A percentile compares a stretch with the other conserved stretches of the same genome.
These are phyloP conservation scores for Cottus gobio DNA, from an alignment of 2,113 vertebrate species.

Conservation along the genomic window DNA sequence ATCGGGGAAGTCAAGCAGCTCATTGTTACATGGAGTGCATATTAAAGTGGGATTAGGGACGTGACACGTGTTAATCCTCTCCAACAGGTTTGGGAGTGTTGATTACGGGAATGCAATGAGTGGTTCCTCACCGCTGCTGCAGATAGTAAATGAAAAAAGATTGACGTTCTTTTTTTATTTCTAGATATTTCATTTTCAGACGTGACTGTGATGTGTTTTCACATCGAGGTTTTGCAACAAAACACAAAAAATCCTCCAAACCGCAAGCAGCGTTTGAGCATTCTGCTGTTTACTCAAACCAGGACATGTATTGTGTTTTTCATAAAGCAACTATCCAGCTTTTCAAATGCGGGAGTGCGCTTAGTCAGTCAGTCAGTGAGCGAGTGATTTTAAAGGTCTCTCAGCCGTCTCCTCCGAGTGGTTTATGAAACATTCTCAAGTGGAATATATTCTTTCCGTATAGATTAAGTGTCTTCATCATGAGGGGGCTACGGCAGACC, in stretches of 20 bases:
- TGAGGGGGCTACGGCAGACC: slow-evolving; percentile 30
- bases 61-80: slow-evolving; percentile 62
- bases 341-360: neutral
- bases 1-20: slow-evolving; percentile 71
- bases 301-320: neutral
- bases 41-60: slow-evolving; percentile 69
- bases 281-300: neutral
- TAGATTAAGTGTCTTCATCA: slow-evolving; percentile 8
- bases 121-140: slow-evolving; percentile 26
- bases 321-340: neutral
- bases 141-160: slow-evolving; percentile 27
- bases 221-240: neutral
- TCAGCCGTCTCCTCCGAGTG: neutral
- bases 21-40: slow-evolving; percentile 68
- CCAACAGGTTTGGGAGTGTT: slow-evolving; percentile 69
- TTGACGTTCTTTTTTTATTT: neutral
- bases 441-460: neutral
- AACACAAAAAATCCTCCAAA: neutral
- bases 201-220: neutral
- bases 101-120: slow-evolving; percentile 51
- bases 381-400: slow-evolving; percentile 1
- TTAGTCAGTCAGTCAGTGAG: slow-evolving; percentile 30
- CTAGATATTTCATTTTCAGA: neutral
- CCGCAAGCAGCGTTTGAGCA: neutral
- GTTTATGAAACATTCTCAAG: neutral